Base-by-base conservation (phyloP, 92 coral and sea anemone genomes). In the Phymanthus crucifer region DNA sequence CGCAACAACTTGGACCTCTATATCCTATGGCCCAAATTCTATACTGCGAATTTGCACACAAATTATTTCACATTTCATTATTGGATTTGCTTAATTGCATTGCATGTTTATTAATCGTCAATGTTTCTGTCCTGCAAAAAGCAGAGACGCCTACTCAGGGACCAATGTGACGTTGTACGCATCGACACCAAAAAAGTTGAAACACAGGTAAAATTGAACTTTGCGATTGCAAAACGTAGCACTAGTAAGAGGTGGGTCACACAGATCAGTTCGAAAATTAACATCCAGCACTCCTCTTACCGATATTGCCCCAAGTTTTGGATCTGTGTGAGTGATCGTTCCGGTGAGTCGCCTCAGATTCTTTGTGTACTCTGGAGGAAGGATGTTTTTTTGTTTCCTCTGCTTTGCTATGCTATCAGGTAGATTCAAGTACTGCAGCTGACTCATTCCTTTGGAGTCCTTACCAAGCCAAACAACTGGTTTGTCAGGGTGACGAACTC, bases 401-500 rank as follows among this genome's bases (percentile, higher is more conserved):
- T 77, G 45, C 32, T 66, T 73, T n/a, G 74, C 43, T 4, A 72
- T 52, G 74, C 76, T 33, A 17, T 32, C 52, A 43, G 36, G 32
- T 19, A 57, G 70, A 1, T 32, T n/a, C n/a, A n/a, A n/a, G n/a
- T n/a, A 72, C 61, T 80, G 86, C 47, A 89, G 72, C 64, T 81
- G 84, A 19, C 84, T 79, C 89, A 89, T 89, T 3, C 86, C 92
- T 70, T 29, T 81, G 10, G 74, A 80, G 33, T 19, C 26, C 8
- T 45, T 77, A 2, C 87, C 89, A 0, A 89, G 73, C 87, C 87
- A 89, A 3, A 89, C 87, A 0, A 89, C 89, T 40, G 93, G 93
- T 34, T 81, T 83, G 52, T 89, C 89, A 23, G 93, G 89, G 40
- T 85, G 93, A 10, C 93, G 93, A 47, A 66, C 75, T 32, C 89